Conservation (phyloP, 2,888 invertebrate genomes). For the Apodemia zela region DNA sequence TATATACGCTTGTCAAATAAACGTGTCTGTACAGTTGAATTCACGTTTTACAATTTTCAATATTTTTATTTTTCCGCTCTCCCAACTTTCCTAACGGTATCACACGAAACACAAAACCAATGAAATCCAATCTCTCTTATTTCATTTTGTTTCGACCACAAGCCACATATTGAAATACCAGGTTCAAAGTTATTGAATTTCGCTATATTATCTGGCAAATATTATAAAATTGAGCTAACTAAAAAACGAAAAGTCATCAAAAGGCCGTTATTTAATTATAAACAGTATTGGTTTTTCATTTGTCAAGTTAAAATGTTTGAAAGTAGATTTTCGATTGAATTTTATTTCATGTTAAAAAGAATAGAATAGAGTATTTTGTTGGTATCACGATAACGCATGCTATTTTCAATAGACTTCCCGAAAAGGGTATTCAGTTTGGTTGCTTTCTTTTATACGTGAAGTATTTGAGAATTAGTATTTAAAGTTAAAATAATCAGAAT, state of each 20-base stretch:
- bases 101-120: constrained; percentile 3
- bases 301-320: constrained; percentile 1
- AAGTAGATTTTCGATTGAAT: neutral
- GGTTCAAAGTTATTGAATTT: constrained; percentile 23
- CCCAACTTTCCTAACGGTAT: neutral
- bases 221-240: neutral
- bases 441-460: too few species aligned
- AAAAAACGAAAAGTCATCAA: neutral
- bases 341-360: neutral
- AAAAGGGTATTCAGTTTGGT: too few species aligned
- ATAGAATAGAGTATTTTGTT: too few species aligned
- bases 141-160: constrained; percentile 28
- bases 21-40: neutral
- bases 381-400: too few species aligned
- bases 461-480: too few species aligned
- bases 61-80: constrained; percentile 2
- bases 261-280: neutral
- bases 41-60: constrained; percentile 4
- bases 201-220: constrained; percentile 6
- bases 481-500: too few species aligned
- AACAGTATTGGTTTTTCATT: neutral
- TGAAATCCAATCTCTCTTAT: constrained; percentile 19
- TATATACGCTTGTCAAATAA: constrained; percentile 1
- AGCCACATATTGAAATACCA: constrained; percentile 25
- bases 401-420: too few species aligned